A percentile compares a stretch with the other conserved stretches of the same genome.
phyloP scores from a whole-genome alignment of 1,140 invertebrate genomes.

The Anoplolepis gracilipes region DNA sequence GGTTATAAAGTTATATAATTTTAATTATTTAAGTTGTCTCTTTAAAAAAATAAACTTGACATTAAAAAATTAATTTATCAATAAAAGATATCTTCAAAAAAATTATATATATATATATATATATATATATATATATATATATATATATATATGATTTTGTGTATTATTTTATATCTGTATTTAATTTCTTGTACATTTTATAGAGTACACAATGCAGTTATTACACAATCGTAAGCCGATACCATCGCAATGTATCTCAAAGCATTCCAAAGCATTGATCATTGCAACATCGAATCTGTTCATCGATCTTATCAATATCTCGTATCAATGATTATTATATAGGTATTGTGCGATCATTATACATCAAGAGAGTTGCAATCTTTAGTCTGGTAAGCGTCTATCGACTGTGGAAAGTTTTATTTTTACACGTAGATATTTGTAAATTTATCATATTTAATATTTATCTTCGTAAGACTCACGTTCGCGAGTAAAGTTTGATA shows the following conservation, averaged over 20 bases:
- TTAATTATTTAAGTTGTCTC: neutral
- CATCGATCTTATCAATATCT: conserved; percentile 37
- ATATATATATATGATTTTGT: neutral
- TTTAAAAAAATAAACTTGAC: neutral
- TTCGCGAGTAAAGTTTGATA: conserved; percentile 9
- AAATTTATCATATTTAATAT: conserved; percentile 40
- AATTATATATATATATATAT: neutral
- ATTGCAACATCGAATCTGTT: conserved; percentile 20
- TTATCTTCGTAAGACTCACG: conserved; percentile 10
- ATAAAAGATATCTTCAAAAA: neutral
- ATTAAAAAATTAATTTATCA: neutral
- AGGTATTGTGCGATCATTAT: conserved; percentile 12
- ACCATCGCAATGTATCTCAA: neutral
- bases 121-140: neutral
- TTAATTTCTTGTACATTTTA: neutral
- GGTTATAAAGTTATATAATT: neutral
- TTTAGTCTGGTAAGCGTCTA: neutral
- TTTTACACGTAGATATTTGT: conserved; percentile 26
- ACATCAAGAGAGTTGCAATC: neutral
- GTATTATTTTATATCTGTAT: neutral
- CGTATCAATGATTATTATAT: conserved; percentile 26
- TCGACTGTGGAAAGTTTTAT: neutral
- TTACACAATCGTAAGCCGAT: conserved; percentile 14
- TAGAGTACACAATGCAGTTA: neutral
- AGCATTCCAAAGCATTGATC: conserved; percentile 11